Evolutionary conservation across 2,797 vertebrate species (phyloP).

Genomic region (Melanotaenia nigrans): DNA sequence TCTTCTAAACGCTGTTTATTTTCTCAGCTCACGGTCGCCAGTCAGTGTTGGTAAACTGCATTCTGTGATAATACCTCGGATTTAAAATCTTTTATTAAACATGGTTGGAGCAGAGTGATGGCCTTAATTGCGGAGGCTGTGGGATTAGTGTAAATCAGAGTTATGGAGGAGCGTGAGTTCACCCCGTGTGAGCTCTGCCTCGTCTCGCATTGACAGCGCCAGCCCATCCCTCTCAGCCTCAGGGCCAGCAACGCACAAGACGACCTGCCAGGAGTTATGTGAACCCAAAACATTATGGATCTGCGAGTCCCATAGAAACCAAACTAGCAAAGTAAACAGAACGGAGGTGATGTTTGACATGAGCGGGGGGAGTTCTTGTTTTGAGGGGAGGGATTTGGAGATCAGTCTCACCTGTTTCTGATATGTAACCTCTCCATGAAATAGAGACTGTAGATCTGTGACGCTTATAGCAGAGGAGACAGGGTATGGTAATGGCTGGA

Average conservation of each 20-base stretch:
- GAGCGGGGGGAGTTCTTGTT: conserved; percentile 56
- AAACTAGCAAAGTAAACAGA: conserved; percentile 70
- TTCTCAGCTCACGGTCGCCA: conserved; percentile 69
- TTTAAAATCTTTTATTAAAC: conserved; percentile 71
- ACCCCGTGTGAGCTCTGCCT: conserved; percentile 41
- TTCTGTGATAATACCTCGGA: conserved; percentile 55
- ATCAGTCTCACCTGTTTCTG: conserved; percentile 54
- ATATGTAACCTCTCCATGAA: conserved; percentile 18
- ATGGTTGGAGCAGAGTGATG: conserved; percentile 48
- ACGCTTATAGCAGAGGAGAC: conserved; percentile 59
- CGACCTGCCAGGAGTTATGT: conserved; percentile 65
- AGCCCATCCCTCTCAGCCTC: conserved; percentile 73
- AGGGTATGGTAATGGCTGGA: conserved; percentile 67
- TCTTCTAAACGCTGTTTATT: conserved; percentile 71
- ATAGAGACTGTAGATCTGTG: conserved; percentile 44
- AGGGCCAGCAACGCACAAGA: conserved; percentile 46
- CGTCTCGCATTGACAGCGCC: conserved; percentile 63
- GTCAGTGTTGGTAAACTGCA: conserved; percentile 40
- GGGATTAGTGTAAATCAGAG: conserved; percentile 63
- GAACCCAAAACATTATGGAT: conserved; percentile 70
- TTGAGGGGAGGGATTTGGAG: conserved; percentile 48
- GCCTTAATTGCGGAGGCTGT: conserved; percentile 61
- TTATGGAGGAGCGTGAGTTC: conserved; percentile 36
- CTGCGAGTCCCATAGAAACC: conserved; percentile 72
- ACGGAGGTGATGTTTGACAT: conserved; percentile 74